Evolutionary conservation across 2,113 vertebrate genomes (phyloP).

Genomic region (Chloropsis cyanopogon): DNA sequence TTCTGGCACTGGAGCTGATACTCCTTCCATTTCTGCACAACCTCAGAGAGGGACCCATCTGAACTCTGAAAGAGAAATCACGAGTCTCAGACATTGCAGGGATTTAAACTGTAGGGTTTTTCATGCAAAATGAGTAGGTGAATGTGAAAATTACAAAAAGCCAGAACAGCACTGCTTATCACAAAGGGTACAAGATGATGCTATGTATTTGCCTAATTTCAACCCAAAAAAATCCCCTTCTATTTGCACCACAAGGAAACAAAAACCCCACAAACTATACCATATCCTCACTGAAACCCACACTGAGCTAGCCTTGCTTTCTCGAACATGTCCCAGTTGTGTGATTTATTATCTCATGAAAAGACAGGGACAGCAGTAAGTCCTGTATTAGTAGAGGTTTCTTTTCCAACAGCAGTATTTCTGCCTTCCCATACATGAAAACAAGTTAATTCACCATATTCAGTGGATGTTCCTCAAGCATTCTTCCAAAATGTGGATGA

Average conservation of each 20-base stretch:
- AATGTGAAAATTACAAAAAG: background rate
- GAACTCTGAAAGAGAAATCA: conserved; percentile 62
- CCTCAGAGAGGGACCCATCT: conserved; percentile 71
- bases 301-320: background rate
- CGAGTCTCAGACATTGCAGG: background rate
- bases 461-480: background rate
- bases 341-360: background rate
- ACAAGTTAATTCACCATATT: background rate
- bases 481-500: background rate
- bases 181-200: background rate
- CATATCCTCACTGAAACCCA: background rate
- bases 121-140: background rate
- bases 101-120: background rate
- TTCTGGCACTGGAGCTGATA: conserved; percentile 75
- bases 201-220: background rate
- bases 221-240: background rate
- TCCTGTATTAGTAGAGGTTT: background rate
- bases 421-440: background rate
- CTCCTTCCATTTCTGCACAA: conserved; percentile 78
- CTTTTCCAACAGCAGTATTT: background rate
- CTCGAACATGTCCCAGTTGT: background rate
- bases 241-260: background rate
- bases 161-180: background rate
- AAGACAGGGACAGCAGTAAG: background rate
- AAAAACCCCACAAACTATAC: background rate